Base-by-base conservation (phyloP, 2,888 invertebrate genomes). In the Salpingus planirostris region DNA sequence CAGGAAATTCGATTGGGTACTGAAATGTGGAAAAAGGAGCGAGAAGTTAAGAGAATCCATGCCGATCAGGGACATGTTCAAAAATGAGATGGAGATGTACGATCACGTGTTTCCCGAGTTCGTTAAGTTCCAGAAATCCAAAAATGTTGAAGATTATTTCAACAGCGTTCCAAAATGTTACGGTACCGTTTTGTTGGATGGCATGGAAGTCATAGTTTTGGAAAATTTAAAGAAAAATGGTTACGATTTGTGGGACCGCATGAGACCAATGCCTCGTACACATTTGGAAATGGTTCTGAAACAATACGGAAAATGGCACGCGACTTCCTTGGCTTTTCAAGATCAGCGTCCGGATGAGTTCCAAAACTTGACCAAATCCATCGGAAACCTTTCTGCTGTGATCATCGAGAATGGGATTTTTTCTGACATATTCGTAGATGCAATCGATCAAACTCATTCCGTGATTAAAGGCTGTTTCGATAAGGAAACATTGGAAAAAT, bases 301-400 rank as follows among this genome's bases (percentile, higher is more conserved):
- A 21, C 39, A 43, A 15, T 45, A 52, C 12, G 55, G 42, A 4
- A 38, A 37, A 26, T 44, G 47, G 11, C 54, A 54, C 31, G 47
- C 43, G 5, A 23, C 44, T 12, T 47, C 48, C 1, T 44, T 44
- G 21, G 50, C 44, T 2, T 29, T 44, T n/a, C n/a, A n/a, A n/a
- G n/a, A n/a, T n/a, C n/a, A n/a, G n/a, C n/a, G n/a, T n/a, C n/a
- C n/a, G n/a, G n/a, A n/a, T n/a, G n/a, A n/a, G n/a, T n/a, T n/a
- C n/a, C n/a, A n/a, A n/a, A n/a, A n/a, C n/a, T n/a, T n/a, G n/a
- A n/a, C n/a, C n/a, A n/a, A n/a, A n/a, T n/a, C n/a, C n/a, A n/a
- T n/a, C n/a, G n/a, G n/a, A n/a, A n/a, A n/a, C n/a, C n/a, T n/a
- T n/a, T n/a, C n/a, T n/a, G n/a, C n/a, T n/a, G n/a, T n/a, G n/a